phyloP scores from a whole-genome alignment of 2,113 vertebrate species.

The Centrocercus urophasianus region DNA sequence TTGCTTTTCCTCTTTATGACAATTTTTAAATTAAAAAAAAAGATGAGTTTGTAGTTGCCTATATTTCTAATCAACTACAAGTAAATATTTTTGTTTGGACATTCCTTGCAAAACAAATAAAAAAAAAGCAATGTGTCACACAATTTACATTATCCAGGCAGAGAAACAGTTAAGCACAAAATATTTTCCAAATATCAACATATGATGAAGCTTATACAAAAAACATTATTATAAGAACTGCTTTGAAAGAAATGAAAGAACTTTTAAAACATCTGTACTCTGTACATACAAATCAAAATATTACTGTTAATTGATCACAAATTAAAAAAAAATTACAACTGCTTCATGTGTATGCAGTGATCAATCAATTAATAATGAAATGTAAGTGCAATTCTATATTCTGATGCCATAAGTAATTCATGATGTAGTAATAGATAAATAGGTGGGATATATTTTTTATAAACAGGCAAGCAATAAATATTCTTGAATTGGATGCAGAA shows the following conservation, averaged over 20 bases:
- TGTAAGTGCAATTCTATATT: not conserved
- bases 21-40: not conserved
- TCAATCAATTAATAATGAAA: not conserved
- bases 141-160: not conserved
- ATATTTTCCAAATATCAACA: not conserved
- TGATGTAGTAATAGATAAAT: not conserved
- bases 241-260: not conserved
- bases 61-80: not conserved
- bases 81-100: not conserved
- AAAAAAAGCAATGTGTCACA: fast-evolving
- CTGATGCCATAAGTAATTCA: not conserved
- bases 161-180: not conserved
- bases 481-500: not conserved
- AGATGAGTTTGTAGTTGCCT: not conserved
- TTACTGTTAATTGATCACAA: not conserved
- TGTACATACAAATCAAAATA: not conserved
- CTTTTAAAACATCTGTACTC: not conserved
- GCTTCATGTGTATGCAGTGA: not conserved
- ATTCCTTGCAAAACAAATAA: not conserved
- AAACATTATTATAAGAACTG: not conserved
- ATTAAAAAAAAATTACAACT: not conserved
- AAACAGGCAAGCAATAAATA: not conserved
- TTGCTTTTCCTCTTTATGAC: not conserved
- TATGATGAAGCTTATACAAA: not conserved
- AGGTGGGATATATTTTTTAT: not conserved